Conservation (phyloP, 92 coral and sea anemone genomes). For the Paramuricea clavata region DNA sequence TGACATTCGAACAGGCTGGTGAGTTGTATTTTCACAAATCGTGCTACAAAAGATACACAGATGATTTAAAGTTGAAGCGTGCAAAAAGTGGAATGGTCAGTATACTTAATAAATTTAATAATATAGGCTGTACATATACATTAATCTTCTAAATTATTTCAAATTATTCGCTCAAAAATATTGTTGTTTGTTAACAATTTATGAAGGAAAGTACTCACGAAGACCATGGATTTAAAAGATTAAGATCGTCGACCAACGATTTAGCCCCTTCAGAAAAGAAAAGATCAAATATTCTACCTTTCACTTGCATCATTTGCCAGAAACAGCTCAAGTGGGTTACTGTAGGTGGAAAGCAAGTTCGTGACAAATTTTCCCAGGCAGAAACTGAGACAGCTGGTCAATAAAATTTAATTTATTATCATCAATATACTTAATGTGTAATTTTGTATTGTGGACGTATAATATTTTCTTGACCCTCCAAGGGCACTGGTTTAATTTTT, state of each 20-base stretch:
- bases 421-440: not conserved
- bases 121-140: not conserved
- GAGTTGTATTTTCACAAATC: not conserved
- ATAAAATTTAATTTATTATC: not conserved
- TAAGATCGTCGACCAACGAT: not conserved
- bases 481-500: not conserved
- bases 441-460: not conserved
- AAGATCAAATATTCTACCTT: not conserved
- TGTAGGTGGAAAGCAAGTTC: constrained; percentile 14
- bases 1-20: constrained; percentile 26
- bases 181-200: no score
- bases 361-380: constrained; percentile 6
- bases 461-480: not conserved
- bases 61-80: not conserved
- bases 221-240: not conserved
- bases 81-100: not conserved
- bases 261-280: not conserved
- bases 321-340: not conserved
- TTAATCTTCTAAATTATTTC: no score
- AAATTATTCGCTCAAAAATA: not conserved
- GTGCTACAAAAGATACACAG: constrained; percentile 7
- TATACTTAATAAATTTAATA: not conserved
- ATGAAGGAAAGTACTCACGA: not conserved
- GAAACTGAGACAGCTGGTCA: constrained; percentile 20
- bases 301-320: constrained; percentile 9